Percentiles rank a stretch among this genome's conserved stretches.
Evolutionary conservation across 2,797 vertebrate genomes (phyloP).

Genomic region (Myotis daubentonii): DNA sequence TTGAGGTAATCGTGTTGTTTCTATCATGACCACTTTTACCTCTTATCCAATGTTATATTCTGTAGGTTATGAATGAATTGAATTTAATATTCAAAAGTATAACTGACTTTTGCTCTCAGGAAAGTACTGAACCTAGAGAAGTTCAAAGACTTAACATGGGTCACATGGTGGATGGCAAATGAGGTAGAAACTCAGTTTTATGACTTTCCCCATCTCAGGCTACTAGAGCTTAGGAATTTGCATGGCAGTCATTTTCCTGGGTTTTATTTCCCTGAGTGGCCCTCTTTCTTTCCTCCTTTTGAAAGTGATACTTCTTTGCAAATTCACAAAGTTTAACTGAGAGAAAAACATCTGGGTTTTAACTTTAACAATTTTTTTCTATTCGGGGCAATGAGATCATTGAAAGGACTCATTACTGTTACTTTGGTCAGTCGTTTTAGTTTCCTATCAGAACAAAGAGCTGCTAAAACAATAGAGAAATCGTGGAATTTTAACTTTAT

Average conservation of each 20-base stretch:
- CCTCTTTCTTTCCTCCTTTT: constrained; percentile 25
- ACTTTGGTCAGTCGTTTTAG: constrained; percentile 26
- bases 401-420: constrained; percentile 1
- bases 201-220: not conserved
- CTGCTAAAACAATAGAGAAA: constrained; percentile 4
- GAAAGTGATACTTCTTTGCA: constrained; percentile 29
- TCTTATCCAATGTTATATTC: constrained; percentile 12
- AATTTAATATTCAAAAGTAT: constrained; percentile 42
- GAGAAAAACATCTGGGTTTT: constrained; percentile 30
- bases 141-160: not conserved
- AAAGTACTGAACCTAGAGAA: not conserved
- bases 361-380: constrained; percentile 1
- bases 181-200: not conserved
- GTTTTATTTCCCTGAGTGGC: constrained; percentile 2
- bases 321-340: constrained; percentile 13
- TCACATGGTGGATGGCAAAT: not conserved
- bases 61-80: not conserved
- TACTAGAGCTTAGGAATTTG: constrained; percentile 24
- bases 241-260: not conserved
- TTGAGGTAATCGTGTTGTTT: constrained; percentile 3
- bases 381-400: not conserved
- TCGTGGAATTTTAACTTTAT: constrained; percentile 24
- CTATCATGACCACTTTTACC: not conserved
- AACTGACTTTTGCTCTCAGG: constrained; percentile 37
- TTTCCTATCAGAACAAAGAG: not conserved